These are phyloP conservation scores for Chymomyza amoena DNA, from an alignment of 2,888 invertebrate species.

Conservation along the genomic window DNA sequence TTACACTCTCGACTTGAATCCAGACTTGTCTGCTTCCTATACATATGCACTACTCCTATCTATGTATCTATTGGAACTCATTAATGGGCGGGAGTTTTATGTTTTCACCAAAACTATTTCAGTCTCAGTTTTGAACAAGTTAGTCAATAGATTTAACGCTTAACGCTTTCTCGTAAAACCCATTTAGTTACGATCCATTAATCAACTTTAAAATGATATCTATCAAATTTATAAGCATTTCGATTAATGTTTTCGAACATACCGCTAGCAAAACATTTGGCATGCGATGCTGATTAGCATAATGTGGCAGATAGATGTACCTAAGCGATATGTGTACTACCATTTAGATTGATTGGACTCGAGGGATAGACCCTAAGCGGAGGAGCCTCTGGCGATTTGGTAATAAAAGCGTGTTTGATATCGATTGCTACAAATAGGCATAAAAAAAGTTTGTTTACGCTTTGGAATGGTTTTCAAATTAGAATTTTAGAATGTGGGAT, in stretches of 20 bases:
- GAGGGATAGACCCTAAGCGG: background rate
- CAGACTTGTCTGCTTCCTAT: background rate
- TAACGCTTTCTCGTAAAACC: slow-evolving; percentile 36
- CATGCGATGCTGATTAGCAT: slow-evolving; percentile 66
- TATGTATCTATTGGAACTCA: background rate
- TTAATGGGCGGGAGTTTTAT: slow-evolving; percentile 33
- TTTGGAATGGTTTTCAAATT: background rate
- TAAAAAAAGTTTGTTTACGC: background rate
- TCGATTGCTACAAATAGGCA: background rate
- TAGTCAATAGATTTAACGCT: slow-evolving; percentile 11
- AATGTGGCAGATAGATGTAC: slow-evolving; percentile 13
- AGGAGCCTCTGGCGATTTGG: background rate
- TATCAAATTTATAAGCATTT: slow-evolving; percentile 65
- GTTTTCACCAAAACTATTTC: slow-evolving; percentile 66
- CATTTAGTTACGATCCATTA: slow-evolving; percentile 42
- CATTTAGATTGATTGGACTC: slow-evolving; percentile 24
- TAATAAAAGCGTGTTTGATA: background rate
- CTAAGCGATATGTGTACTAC: background rate
- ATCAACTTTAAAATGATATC: slow-evolving; percentile 64
- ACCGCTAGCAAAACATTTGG: slow-evolving; percentile 64
- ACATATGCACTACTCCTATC: background rate
- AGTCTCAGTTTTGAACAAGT: slow-evolving; percentile 6
- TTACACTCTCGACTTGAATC: slow-evolving; percentile 15
- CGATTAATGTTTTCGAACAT: slow-evolving; percentile 68
- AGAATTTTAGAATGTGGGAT: background rate